Percentiles rank a stretch among this genome's conserved stretches.
Evolutionary conservation across 1,140 invertebrate genomes (phyloP).

Genomic region (Varroa destructor): DNA sequence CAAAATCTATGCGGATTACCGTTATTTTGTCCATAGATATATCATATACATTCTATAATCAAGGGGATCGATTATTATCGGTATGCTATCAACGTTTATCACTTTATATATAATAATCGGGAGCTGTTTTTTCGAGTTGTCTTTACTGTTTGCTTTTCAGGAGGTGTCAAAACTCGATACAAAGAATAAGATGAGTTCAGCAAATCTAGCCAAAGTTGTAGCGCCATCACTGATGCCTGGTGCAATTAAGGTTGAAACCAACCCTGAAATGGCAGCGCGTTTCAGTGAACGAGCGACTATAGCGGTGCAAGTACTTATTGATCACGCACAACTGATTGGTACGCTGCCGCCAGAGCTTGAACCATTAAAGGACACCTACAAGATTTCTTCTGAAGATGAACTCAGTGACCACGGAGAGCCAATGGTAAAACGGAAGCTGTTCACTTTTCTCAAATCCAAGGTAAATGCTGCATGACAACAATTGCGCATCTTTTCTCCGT

Average conservation of each 20-base stretch:
- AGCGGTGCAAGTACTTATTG: constrained; percentile 14
- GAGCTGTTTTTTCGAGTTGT: not conserved
- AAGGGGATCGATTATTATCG: not conserved
- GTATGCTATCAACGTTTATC: too few species aligned
- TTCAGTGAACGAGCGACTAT: constrained; percentile 1
- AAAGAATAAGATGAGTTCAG: constrained; percentile 4
- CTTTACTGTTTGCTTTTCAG: not conserved
- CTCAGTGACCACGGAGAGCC: constrained; percentile 26
- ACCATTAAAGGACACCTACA: constrained; percentile 14
- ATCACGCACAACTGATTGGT: constrained; percentile 6
- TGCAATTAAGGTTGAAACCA: constrained; percentile 16
- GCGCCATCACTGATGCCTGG: constrained; percentile 11
- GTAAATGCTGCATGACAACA: not conserved
- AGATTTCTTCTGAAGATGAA: constrained; percentile 12
- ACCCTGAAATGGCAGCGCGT: not conserved
- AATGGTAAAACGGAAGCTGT: constrained; percentile 20
- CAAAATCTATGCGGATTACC: not conserved
- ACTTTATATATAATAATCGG: too few species aligned
- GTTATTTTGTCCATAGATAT: not conserved
- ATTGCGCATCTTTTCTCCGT: not conserved
- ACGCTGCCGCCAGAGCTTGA: constrained; percentile 16
- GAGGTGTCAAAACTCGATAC: constrained; percentile 16
- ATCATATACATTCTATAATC: not conserved
- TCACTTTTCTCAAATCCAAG: constrained; percentile 10
- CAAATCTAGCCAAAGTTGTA: constrained; percentile 18